These are phyloP conservation scores for Diarsia rubi DNA, from an alignment of 2,888 invertebrate species.

Conservation along the genomic window DNA sequence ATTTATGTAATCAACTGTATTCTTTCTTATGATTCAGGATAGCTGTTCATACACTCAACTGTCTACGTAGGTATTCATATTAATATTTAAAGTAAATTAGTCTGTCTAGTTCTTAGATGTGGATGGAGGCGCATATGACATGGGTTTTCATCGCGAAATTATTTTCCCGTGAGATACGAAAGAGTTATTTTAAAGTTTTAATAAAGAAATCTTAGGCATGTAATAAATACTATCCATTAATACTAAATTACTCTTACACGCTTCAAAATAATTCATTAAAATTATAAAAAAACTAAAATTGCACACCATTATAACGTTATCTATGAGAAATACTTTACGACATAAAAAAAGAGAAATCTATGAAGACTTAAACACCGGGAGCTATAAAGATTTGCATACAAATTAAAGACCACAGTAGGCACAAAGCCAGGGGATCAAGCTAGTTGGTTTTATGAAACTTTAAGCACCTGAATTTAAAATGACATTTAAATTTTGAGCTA, in stretches of 20 bases:
- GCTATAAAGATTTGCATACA: constrained; percentile 81
- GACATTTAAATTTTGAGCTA: background rate
- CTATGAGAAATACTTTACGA: constrained; percentile 44
- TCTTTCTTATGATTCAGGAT: too few species aligned
- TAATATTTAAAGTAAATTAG: background rate
- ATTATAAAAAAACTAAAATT: constrained; percentile 37
- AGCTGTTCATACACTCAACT: background rate
- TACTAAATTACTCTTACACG: background rate
- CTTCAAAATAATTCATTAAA: constrained; percentile 18
- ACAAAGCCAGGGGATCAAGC: background rate
- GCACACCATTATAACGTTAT: constrained; percentile 40
- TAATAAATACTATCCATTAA: background rate
- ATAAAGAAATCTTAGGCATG: background rate
- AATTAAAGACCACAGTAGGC: constrained; percentile 60
- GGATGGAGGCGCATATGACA: background rate
- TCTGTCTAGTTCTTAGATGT: background rate
- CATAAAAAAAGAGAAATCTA: constrained; percentile 55
- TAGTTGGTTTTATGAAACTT: background rate
- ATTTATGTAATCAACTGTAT: too few species aligned
- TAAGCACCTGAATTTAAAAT: background rate
- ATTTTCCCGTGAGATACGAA: background rate
- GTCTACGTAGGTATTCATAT: background rate
- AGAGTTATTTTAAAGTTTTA: background rate
- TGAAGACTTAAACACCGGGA: constrained; percentile 72
- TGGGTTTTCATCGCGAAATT: background rate